Evolutionary conservation across 2,888 invertebrate species (phyloP).

Genomic region (Ypsolopha scabrella): DNA sequence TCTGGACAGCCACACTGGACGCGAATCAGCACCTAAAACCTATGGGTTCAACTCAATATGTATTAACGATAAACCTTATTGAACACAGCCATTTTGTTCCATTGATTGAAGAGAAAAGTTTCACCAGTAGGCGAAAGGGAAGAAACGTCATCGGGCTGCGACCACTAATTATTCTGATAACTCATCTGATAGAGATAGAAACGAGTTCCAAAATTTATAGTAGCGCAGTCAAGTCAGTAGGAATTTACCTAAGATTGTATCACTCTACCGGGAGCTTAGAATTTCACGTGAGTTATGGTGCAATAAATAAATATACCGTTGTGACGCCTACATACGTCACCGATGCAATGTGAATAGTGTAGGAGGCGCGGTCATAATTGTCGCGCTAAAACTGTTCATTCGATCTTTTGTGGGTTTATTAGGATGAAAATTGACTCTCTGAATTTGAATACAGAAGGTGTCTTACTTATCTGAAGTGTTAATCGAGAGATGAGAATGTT

Average conservation of each 20-base stretch:
- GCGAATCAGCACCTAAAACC: too few relatives aligned
- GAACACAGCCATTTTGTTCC: too few relatives aligned
- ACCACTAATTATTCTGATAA: too few relatives aligned
- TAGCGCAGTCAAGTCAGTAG: conserved; percentile 25
- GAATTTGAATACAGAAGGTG: not conserved
- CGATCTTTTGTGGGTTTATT: conserved; percentile 7
- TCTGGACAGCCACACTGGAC: too few relatives aligned
- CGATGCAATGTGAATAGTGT: conserved; percentile 13
- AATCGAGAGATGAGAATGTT: not conserved
- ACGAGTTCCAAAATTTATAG: conserved; percentile 2
- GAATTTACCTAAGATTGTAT: conserved; percentile 55
- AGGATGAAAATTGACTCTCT: not conserved
- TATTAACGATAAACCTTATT: too few relatives aligned
- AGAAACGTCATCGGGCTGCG: too few relatives aligned
- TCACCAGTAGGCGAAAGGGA: too few relatives aligned
- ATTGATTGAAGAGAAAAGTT: too few relatives aligned
- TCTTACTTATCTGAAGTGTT: not conserved
- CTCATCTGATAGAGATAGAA: not conserved
- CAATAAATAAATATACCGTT: conserved; percentile 63
- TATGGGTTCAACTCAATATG: too few relatives aligned
- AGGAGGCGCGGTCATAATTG: conserved; percentile 14
- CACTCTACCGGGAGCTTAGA: conserved; percentile 51
- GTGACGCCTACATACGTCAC: conserved; percentile 58
- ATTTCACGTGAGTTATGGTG: conserved; percentile 61
- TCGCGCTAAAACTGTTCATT: conserved; percentile 23